phyloP scores from a whole-genome alignment of 1,140 invertebrate species.

The Euschistus heros region DNA sequence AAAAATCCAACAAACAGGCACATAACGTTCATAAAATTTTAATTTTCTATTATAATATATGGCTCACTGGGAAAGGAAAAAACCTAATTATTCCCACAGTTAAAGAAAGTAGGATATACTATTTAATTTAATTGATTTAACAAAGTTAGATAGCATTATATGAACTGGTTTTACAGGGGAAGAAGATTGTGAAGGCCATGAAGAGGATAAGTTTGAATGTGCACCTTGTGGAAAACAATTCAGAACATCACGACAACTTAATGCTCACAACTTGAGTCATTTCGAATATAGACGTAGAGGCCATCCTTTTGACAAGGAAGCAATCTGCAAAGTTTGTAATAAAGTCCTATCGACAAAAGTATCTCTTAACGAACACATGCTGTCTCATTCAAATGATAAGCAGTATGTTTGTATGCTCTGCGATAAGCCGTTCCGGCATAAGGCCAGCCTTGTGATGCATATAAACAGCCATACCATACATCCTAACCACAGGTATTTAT shows the following conservation, averaged over 20 bases:
- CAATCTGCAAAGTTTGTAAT: slow-evolving; percentile 12
- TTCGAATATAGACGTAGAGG: slow-evolving; percentile 15
- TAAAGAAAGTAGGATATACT: too few relatives aligned
- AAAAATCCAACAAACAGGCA: too few relatives aligned
- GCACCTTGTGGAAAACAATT: slow-evolving; percentile 24
- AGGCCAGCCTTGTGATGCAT: slow-evolving; percentile 18
- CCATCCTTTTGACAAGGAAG: background rate
- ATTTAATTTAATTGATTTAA: too few relatives aligned
- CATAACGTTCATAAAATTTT: too few relatives aligned
- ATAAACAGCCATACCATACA: slow-evolving; percentile 16
- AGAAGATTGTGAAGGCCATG: slow-evolving; percentile 19
- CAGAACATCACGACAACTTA: slow-evolving; percentile 20
- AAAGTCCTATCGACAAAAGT: background rate
- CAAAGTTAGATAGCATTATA: too few relatives aligned
- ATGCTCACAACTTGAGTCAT: slow-evolving; percentile 21
- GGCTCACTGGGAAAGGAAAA: too few relatives aligned
- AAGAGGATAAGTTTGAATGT: slow-evolving; percentile 13
- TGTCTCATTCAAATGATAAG: background rate
- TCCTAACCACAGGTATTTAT: slow-evolving; percentile 4
- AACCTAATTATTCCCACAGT: too few relatives aligned
- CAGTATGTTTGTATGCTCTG: slow-evolving; percentile 19
- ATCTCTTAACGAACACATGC: slow-evolving; percentile 16
- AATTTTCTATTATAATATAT: too few relatives aligned
- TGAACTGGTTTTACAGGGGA: background rate
- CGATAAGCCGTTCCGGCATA: slow-evolving; percentile 17